Base-by-base conservation (phyloP, 2,797 vertebrate genomes). In the Mallotus villosus region DNA sequence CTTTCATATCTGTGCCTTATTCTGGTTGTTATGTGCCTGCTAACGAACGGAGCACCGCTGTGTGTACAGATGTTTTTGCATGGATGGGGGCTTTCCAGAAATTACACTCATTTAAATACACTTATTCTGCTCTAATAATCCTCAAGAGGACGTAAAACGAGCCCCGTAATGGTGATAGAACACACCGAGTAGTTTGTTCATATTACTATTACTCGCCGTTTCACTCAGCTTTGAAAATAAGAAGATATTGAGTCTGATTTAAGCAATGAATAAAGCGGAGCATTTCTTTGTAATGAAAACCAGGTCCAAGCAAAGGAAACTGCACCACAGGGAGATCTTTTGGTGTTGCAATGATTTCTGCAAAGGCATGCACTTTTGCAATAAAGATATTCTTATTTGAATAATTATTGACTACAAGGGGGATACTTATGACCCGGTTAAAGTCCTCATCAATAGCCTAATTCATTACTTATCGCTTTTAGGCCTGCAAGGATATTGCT, bases 261-360 rank as follows among this genome's bases (percentile, higher is more conserved):
- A 92, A 91, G 90, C 89, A 91, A 93, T 93, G 90, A 92, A 92
- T 93, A 92, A 93, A 89, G 81, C 79, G 81, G 87, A 93, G 87
- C 90, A 90, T 92, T 93, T 91, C 59, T 73, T 87, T 93, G 92
- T 94, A 94, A 94, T 94, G 92, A 93, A 94, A 94, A 93, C 93
- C 90, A 93, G 93, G 93, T 94, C 82, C 88, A 88, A 82, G 87
- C 90, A 86, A 86, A 88, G 84, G 90, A 90, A 92, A 92, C 93
- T 92, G 89, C 89, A 90, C 91, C 84, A 74, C 83, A 53, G 91
- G 88, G 91, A 89, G 86, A 90, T 93, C 87, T 93, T 93, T 93
- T 89, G 86, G 87, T 88, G 84, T 86, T 74, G 78, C 76, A 85
- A 85, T 85, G 90, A 85, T 90, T 93, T 81, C 92, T 92, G 92